Evolutionary conservation across 2,797 vertebrate genomes (phyloP).

Genomic region (Chelidonichthys spinosus): DNA sequence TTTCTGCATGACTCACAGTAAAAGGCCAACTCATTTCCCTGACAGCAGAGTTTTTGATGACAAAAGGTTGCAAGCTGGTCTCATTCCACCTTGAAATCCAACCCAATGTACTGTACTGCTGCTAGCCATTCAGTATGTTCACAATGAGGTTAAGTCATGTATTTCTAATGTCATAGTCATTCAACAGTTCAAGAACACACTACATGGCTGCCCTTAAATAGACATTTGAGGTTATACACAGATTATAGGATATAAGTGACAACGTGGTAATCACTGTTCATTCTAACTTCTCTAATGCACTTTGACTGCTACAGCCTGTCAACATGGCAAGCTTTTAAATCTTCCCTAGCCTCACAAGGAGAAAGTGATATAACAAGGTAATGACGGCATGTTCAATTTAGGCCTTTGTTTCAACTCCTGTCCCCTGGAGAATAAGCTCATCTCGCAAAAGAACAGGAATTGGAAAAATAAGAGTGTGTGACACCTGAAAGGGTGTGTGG

Average conservation of each 20-base stretch:
- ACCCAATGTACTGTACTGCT: conserved; percentile 1
- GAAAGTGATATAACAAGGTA: conserved; percentile 3
- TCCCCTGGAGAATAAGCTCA: conserved; percentile 20
- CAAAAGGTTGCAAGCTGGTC: conserved; percentile 13
- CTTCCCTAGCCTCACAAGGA: not conserved
- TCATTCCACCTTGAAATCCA: conserved; percentile 23
- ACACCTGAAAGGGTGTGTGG: conserved; percentile 43
- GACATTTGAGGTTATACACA: not conserved
- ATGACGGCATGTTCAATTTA: conserved; percentile 46
- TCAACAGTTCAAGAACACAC: conserved; percentile 16
- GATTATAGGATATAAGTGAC: not conserved
- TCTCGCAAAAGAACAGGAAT: conserved; percentile 30
- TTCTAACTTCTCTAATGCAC: not conserved
- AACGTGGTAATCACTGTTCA: not conserved
- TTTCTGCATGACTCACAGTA: conserved; percentile 10
- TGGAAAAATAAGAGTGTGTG: conserved; percentile 59
- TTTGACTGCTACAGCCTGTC: not conserved
- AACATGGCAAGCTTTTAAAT: not conserved
- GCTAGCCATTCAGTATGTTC: conserved; percentile 12
- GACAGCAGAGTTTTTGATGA: conserved; percentile 1
- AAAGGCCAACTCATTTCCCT: conserved; percentile 14
- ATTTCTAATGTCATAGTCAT: conserved; percentile 5
- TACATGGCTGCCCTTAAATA: not conserved
- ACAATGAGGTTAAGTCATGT: conserved; percentile 22
- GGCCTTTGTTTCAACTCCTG: conserved; percentile 42